These are phyloP conservation scores for Ichneumon xanthorius DNA, from an alignment of 2,888 invertebrate species.

Conservation along the genomic window DNA sequence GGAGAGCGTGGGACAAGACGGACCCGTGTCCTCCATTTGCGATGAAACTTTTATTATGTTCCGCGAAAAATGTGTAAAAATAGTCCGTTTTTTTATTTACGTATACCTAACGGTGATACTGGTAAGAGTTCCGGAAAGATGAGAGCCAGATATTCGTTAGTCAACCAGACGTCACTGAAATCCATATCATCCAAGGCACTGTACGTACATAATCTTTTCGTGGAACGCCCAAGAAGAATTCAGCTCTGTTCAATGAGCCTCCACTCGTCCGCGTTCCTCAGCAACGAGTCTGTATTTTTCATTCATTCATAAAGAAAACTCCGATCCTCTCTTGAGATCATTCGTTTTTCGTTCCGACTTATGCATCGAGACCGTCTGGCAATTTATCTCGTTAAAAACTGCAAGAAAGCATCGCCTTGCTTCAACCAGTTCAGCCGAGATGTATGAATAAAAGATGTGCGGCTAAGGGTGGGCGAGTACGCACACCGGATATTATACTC, in stretches of 20 bases:
- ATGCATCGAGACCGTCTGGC: slow-evolving; percentile 28
- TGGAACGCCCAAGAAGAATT: slow-evolving; percentile 32
- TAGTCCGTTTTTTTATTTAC: background rate
- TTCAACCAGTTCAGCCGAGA: slow-evolving; percentile 48
- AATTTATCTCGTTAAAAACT: slow-evolving; percentile 64
- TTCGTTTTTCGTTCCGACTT: slow-evolving; percentile 37
- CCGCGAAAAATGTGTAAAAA: background rate
- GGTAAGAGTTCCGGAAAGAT: slow-evolving; percentile 44
- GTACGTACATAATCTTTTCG: slow-evolving; percentile 43
- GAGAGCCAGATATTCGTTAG: slow-evolving; percentile 55
- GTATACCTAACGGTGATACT: slow-evolving; percentile 16
- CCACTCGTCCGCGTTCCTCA: slow-evolving; percentile 18
- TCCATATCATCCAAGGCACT: background rate
- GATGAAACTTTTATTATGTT: background rate
- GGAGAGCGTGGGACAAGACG: background rate
- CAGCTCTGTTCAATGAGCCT: slow-evolving; percentile 41
- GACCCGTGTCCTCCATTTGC: background rate
- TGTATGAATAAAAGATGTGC: slow-evolving; percentile 65
- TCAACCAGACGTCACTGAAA: slow-evolving; percentile 33
- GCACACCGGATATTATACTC: slow-evolving; percentile 8
- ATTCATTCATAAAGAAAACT: slow-evolving; percentile 50
- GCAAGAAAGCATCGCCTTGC: slow-evolving; percentile 41
- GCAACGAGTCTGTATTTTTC: slow-evolving; percentile 41
- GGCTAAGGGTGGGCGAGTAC: slow-evolving; percentile 13
- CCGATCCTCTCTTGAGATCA: slow-evolving; percentile 30